phyloP scores from a whole-genome alignment of 2,888 invertebrate genomes.

The Boloria selene region DNA sequence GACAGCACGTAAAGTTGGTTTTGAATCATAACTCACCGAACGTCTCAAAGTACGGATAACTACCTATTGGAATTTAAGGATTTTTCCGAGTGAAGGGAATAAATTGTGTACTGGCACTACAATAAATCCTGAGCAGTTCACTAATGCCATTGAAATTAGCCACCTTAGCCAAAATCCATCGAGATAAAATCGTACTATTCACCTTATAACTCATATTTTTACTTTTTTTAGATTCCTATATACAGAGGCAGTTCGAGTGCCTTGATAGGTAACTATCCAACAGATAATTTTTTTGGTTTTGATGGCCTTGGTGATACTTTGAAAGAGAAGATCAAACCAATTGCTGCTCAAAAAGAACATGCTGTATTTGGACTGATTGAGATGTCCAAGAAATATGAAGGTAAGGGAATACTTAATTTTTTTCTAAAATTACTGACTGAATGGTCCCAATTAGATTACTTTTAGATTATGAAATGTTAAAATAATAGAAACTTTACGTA shows the following conservation, averaged over 20 bases:
- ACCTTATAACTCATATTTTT: not conserved
- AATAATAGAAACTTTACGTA: too few relatives aligned
- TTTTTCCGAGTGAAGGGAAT: too few relatives aligned
- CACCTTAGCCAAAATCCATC: too few relatives aligned
- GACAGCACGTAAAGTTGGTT: too few relatives aligned
- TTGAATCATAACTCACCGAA: too few relatives aligned
- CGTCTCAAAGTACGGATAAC: too few relatives aligned
- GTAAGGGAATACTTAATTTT: constrained; percentile 31
- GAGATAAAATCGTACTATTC: not conserved
- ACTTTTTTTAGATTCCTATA: constrained; percentile 81
- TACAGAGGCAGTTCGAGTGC: constrained; percentile 80
- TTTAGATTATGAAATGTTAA: too few relatives aligned
- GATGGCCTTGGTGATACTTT: constrained; percentile 71
- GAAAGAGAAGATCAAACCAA: constrained; percentile 78
- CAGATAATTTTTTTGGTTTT: constrained; percentile 72
- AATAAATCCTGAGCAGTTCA: too few relatives aligned
- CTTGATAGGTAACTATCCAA: constrained; percentile 51
- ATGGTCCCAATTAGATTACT: too few relatives aligned
- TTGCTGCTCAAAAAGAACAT: constrained; percentile 68
- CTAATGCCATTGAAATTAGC: too few relatives aligned
- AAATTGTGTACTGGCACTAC: too few relatives aligned
- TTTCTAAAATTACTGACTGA: constrained; percentile 42
- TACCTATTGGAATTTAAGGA: too few relatives aligned
- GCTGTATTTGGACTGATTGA: constrained; percentile 81
- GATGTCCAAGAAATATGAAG: constrained; percentile 45